These are phyloP conservation scores for Macroglossus sobrinus DNA, from an alignment of 2,113 vertebrate genomes.

Conservation along the genomic window DNA sequence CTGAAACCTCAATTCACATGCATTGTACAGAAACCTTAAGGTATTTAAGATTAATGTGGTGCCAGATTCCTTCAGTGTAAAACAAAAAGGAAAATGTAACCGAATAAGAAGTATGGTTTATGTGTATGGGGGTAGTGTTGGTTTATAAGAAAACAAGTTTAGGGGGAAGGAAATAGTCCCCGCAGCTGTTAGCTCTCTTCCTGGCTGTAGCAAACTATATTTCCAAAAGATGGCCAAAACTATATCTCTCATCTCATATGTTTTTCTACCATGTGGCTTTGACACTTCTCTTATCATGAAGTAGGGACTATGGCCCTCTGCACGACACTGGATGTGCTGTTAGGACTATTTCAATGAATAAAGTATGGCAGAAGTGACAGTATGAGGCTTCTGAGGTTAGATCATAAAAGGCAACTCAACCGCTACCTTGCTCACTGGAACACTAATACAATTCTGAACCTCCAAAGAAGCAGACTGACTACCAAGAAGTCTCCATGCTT, in stretches of 20 bases:
- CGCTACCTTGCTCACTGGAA: not conserved
- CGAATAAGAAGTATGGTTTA: not conserved
- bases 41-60: not conserved
- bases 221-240: not conserved
- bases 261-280: not conserved
- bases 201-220: not conserved
- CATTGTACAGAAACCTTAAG: slow-evolving; percentile 10
- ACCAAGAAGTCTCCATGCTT: not conserved
- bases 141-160: not conserved
- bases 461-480: not conserved
- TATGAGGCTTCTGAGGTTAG: not conserved
- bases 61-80: slow-evolving; percentile 29
- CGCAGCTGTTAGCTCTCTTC: not conserved
- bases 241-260: not conserved
- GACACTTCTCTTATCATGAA: not conserved
- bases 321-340: not conserved
- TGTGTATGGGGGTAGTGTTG: not conserved
- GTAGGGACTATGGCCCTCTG: not conserved
- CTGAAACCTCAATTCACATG: slow-evolving; percentile 25
- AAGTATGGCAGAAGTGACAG: not conserved
- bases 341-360: not conserved
- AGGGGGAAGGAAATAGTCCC: not conserved
- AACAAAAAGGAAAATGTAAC: slow-evolving; percentile 16
- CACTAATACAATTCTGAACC: not conserved
- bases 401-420: not conserved